Percentiles rank a stretch among this genome's conserved stretches.
phyloP scores from a whole-genome alignment of 2,888 invertebrate species.

The Sesamia inferens region DNA sequence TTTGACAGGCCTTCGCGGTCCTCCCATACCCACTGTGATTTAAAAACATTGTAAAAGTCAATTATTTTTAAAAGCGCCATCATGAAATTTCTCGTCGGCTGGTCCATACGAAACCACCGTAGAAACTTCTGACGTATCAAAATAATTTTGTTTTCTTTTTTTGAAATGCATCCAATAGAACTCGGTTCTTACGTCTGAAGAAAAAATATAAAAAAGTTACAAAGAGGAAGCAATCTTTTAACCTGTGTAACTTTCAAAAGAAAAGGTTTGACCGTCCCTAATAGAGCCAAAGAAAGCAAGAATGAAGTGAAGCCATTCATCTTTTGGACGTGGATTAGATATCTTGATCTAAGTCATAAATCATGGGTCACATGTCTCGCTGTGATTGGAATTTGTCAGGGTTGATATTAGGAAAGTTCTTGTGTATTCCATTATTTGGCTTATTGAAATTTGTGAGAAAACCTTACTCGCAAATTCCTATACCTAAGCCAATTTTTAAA shows the following conservation, averaged over 20 bases:
- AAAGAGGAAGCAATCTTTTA: slow-evolving; percentile 22
- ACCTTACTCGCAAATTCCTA: no score
- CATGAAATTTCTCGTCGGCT: no score
- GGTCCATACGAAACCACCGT: no score
- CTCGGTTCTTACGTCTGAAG: background rate
- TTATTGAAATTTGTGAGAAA: slow-evolving; percentile 2
- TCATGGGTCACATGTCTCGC: slow-evolving; percentile 60
- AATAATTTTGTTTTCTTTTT: no score
- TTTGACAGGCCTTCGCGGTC: no score
- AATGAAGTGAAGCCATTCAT: slow-evolving; percentile 60
- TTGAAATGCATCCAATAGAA: no score
- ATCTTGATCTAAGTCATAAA: slow-evolving; percentile 63
- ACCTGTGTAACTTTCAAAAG: slow-evolving; percentile 15
- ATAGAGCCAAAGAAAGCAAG: slow-evolving; percentile 26
- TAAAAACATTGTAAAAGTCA: no score
- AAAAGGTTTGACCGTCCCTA: slow-evolving; percentile 40
- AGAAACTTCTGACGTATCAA: no score
- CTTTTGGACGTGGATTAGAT: slow-evolving; percentile 61
- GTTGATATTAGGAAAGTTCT: slow-evolving; percentile 41
- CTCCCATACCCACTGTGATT: no score
- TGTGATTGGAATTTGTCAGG: slow-evolving; percentile 43
- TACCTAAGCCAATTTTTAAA: background rate
- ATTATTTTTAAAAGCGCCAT: no score
- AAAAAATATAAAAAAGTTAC: background rate
- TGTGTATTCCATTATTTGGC: slow-evolving; percentile 39